Evolutionary conservation across 2,888 invertebrate species (phyloP).

Genomic region (Trileptium ribeirensis): DNA sequence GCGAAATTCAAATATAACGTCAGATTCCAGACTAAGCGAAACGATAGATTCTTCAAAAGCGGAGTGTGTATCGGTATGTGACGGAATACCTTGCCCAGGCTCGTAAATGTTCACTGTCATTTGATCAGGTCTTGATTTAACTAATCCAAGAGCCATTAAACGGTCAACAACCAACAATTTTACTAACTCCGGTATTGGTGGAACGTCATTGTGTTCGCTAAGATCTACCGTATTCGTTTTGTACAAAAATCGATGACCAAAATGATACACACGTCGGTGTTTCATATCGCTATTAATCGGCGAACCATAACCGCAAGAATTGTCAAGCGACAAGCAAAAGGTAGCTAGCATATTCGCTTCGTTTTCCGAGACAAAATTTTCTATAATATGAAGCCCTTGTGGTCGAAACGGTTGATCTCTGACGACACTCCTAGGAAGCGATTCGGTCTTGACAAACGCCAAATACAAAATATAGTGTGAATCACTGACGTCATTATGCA

Average conservation of each 20-base stretch:
- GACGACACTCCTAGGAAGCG: too few species aligned
- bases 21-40: slow-evolving; percentile 66
- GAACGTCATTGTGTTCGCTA: not conserved
- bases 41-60: slow-evolving; percentile 81
- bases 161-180: not conserved
- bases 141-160: not conserved
- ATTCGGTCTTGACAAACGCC: too few species aligned
- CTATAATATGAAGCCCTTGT: too few species aligned
- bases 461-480: too few species aligned
- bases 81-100: slow-evolving; percentile 66
- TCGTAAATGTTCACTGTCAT: slow-evolving; percentile 56
- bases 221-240: slow-evolving; percentile 36
- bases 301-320: too few species aligned
- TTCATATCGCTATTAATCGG: slow-evolving; percentile 35
- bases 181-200: not conserved
- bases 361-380: too few species aligned
- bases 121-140: slow-evolving; percentile 45
- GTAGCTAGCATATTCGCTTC: too few species aligned
- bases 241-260: slow-evolving; percentile 45
- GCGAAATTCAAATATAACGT: not conserved
- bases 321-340: too few species aligned
- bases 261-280: slow-evolving; percentile 45
- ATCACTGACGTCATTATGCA: too few species aligned
- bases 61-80: slow-evolving; percentile 89
- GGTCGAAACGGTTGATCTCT: too few species aligned